Evolutionary conservation across 2,797 vertebrate genomes (phyloP).

Genomic region (Ambastaia sidthimunki): DNA sequence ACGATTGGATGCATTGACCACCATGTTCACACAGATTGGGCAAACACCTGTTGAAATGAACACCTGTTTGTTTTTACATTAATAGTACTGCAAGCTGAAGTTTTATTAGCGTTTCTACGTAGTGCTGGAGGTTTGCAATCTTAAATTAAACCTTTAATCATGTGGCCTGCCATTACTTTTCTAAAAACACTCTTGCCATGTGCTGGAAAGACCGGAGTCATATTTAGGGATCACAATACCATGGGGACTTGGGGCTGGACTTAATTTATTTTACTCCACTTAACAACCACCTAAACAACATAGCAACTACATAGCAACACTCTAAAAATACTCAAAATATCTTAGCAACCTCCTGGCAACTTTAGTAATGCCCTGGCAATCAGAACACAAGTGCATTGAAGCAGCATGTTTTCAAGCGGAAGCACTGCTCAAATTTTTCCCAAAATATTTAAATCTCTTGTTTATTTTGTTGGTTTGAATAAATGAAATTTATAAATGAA

Average conservation of each 20-base stretch:
- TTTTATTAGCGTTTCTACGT: background rate
- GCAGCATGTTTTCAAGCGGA: too few species aligned
- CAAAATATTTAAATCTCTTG: background rate
- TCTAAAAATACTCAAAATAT: too few species aligned
- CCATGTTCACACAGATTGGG: constrained; percentile 73
- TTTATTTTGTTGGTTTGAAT: background rate
- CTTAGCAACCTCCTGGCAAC: background rate
- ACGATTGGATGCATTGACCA: constrained; percentile 72
- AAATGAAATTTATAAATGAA: background rate
- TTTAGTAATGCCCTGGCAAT: background rate
- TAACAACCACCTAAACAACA: background rate
- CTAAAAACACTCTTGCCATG: background rate
- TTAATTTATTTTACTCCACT: too few species aligned
- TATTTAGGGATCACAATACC: background rate
- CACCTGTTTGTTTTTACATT: background rate
- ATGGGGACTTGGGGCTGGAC: background rate
- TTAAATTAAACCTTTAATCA: background rate
- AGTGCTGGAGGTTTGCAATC: background rate
- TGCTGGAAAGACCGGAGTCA: background rate
- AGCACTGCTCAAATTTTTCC: background rate
- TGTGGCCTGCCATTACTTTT: background rate
- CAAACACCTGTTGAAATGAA: constrained; percentile 65
- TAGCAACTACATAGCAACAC: too few species aligned
- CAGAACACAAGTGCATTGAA: too few species aligned
- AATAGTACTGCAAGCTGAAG: background rate